phyloP scores from a whole-genome alignment of 2,888 invertebrate species.

The Dorcus hopei region DNA sequence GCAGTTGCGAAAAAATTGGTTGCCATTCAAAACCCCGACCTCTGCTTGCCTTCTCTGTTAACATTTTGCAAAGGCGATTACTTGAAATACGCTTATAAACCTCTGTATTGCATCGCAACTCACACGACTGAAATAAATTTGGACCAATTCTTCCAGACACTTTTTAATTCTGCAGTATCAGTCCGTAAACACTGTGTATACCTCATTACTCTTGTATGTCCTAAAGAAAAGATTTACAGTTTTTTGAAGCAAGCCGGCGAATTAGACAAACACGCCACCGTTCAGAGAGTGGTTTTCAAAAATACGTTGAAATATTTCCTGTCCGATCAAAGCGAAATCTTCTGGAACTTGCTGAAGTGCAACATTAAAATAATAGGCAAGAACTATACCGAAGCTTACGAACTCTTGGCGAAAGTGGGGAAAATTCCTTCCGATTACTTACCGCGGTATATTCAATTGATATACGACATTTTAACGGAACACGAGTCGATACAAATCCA shows the following conservation, averaged over 20 bases:
- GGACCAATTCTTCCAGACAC: not conserved
- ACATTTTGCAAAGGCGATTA: constrained; percentile 14
- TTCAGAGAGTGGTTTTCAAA: not conserved
- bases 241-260: not conserved
- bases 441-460: too few species aligned
- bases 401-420: not conserved
- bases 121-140: constrained; percentile 10
- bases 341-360: not conserved
- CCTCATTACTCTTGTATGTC: constrained; percentile 1
- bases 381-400: not conserved
- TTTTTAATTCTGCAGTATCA: constrained; percentile 10
- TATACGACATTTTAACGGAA: too few species aligned
- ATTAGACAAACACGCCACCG: not conserved
- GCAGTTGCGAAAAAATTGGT: not conserved
- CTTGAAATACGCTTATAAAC: constrained; percentile 5
- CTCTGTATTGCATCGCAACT: constrained; percentile 1
- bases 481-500: too few species aligned
- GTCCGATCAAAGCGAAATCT: constrained; percentile 10
- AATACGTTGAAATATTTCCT: not conserved
- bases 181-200: constrained; percentile 12
- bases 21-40: not conserved
- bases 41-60: constrained; percentile 2
- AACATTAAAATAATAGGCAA: not conserved
- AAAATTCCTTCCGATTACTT: not conserved
- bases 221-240: not conserved